Percentiles rank a stretch among this genome's conserved stretches.
phyloP scores from a whole-genome alignment of 2,113 vertebrate genomes.

The Neodon shergylaensis region DNA sequence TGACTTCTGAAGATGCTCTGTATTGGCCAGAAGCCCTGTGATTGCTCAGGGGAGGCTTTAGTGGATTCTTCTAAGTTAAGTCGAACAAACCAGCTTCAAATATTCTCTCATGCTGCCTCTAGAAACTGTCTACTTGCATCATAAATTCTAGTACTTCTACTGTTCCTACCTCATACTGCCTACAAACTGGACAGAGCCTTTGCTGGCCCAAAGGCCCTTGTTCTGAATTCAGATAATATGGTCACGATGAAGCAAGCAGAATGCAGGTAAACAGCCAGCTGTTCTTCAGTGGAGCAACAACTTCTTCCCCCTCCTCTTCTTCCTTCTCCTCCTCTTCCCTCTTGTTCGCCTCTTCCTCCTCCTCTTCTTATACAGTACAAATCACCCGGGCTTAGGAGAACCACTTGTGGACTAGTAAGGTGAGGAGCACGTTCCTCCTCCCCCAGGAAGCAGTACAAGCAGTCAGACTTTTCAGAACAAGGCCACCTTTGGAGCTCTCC shows the following conservation, averaged over 20 bases:
- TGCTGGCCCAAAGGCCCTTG: background rate
- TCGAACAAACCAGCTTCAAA: background rate
- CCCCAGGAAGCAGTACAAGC: background rate
- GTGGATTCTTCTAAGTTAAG: background rate
- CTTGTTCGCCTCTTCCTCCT: background rate
- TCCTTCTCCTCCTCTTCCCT: too few species aligned
- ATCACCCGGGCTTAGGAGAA: background rate
- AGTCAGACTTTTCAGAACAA: background rate
- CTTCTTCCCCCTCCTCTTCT: background rate
- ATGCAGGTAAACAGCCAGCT: conserved; percentile 27
- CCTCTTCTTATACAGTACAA: background rate
- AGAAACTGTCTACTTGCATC: background rate
- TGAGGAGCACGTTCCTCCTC: background rate
- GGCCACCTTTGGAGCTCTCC: background rate
- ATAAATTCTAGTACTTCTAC: background rate
- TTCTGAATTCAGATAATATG: conserved; percentile 57
- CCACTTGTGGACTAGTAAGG: background rate
- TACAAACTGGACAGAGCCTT: conserved; percentile 42
- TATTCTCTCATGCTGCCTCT: background rate
- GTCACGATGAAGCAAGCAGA: conserved; percentile 29
- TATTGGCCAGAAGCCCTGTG: background rate
- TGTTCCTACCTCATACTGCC: background rate
- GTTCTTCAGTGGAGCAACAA: background rate
- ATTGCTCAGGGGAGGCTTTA: background rate
- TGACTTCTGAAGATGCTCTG: background rate